A percentile compares a stretch with the other conserved stretches of the same genome.
These are phyloP conservation scores for Chironex yamaguchii DNA, from an alignment of 30 jellyfish, hydroid and myxozoan species.

Conservation along the genomic window DNA sequence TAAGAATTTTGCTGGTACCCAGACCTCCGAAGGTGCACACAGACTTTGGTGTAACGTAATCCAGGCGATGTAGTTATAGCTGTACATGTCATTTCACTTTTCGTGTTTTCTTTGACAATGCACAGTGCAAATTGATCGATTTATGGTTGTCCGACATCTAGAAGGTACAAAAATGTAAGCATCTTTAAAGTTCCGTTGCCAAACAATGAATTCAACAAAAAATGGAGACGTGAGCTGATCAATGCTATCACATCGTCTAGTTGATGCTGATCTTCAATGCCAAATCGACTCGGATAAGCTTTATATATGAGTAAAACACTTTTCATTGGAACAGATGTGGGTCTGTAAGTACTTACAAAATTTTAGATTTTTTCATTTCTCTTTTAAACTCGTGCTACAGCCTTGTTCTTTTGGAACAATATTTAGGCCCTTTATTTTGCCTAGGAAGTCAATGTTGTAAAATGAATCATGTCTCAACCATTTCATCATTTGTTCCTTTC, in stretches of 20 bases:
- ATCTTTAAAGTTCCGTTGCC: conserved; percentile 43
- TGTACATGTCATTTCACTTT: background rate
- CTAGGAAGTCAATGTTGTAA: too few relatives aligned
- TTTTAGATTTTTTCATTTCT: background rate
- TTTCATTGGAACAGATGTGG: conserved; percentile 37
- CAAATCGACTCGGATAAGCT: conserved; percentile 43
- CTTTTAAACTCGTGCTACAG: background rate
- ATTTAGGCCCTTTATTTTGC: too few relatives aligned
- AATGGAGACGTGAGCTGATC: conserved; percentile 53
- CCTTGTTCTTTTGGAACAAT: too few relatives aligned
- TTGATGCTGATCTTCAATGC: background rate
- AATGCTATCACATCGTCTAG: conserved; percentile 29
- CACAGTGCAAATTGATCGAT: conserved; percentile 58
- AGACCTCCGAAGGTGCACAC: too few relatives aligned
- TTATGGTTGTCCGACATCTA: conserved; percentile 46
- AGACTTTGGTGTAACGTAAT: too few relatives aligned
- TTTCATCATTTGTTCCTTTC: too few relatives aligned
- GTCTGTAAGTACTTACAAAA: conserved; percentile 8
- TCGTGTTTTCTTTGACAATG: background rate
- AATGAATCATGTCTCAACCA: too few relatives aligned
- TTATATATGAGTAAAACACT: conserved; percentile 47
- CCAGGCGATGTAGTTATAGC: too few relatives aligned
- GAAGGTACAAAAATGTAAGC: conserved; percentile 44
- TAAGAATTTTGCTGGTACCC: too few relatives aligned
- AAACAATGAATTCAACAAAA: conserved; percentile 37